These are phyloP conservation scores for Aleiodes alternator DNA, from an alignment of 2,888 invertebrate species.

Conservation along the genomic window DNA sequence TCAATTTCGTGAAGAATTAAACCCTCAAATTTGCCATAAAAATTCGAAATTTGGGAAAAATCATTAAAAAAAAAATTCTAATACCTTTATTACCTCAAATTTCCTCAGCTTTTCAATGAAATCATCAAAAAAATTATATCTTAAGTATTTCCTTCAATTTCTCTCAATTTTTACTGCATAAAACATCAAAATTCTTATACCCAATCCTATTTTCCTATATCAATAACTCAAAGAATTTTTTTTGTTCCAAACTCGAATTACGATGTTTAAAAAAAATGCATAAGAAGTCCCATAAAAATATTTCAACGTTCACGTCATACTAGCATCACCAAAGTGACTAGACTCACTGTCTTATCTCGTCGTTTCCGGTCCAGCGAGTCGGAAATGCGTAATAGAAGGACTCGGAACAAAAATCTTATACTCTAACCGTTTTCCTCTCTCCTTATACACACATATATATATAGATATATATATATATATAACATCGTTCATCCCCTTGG, in stretches of 20 bases:
- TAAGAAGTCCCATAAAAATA: slow-evolving; percentile 46
- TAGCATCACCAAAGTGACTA: slow-evolving; percentile 51
- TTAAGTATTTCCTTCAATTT: too few relatives aligned
- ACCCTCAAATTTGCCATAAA: too few relatives aligned
- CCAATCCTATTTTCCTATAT: too few relatives aligned
- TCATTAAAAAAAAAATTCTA: too few relatives aligned
- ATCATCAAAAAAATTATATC: too few relatives aligned
- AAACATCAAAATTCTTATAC: too few relatives aligned
- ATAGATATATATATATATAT: slow-evolving; percentile 28
- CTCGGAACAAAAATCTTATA: slow-evolving; percentile 59
- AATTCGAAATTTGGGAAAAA: too few relatives aligned
- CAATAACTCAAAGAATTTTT: slow-evolving; percentile 3
- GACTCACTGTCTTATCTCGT: slow-evolving; percentile 72
- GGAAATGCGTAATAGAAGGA: slow-evolving; percentile 75
- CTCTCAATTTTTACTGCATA: too few relatives aligned
- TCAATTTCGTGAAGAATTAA: too few relatives aligned
- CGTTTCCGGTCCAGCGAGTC: slow-evolving; percentile 75
- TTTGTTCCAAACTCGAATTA: slow-evolving; percentile 7
- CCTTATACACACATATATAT: neutral
- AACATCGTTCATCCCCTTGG: neutral
- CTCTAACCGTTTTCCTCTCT: neutral
- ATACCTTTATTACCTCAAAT: too few relatives aligned
- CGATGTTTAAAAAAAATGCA: slow-evolving; percentile 27
- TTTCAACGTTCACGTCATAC: slow-evolving; percentile 37
- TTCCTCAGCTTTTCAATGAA: too few relatives aligned